phyloP scores from a whole-genome alignment of 2,113 vertebrate genomes.

The Lanius collurio region DNA sequence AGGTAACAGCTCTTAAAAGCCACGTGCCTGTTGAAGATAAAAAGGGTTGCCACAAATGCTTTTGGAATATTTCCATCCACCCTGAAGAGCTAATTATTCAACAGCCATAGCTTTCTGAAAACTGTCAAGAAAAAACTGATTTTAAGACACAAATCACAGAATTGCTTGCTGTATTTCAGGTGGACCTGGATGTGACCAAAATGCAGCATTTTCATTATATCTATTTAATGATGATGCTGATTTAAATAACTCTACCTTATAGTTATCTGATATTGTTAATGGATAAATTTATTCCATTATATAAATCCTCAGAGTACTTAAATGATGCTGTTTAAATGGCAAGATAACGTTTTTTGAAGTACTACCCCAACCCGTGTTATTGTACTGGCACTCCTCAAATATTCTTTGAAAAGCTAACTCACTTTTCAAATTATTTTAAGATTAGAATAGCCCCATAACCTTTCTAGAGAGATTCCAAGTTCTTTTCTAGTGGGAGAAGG shows the following conservation, averaged over 20 bases:
- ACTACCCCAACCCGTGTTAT: neutral
- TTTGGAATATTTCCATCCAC: neutral
- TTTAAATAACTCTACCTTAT: neutral
- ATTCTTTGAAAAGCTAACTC: neutral
- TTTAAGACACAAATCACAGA: neutral
- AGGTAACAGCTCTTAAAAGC: neutral
- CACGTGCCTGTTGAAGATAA: fast-evolving
- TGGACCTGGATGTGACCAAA: neutral
- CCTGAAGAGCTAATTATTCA: neutral
- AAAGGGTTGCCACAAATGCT: neutral
- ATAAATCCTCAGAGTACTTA: neutral
- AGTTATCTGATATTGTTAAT: neutral
- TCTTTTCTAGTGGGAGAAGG: neutral
- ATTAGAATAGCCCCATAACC: neutral
- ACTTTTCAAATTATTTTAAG: neutral
- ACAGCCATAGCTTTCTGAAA: neutral
- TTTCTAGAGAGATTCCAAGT: neutral
- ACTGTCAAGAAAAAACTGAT: neutral
- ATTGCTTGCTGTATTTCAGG: neutral
- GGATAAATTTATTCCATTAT: neutral
- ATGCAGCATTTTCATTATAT: neutral
- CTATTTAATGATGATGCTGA: neutral
- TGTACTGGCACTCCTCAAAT: neutral
- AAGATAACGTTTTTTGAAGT: neutral
- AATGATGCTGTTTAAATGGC: neutral